These are phyloP conservation scores for Synanthedon vespiformis DNA, from an alignment of 2,888 invertebrate species.

Conservation along the genomic window DNA sequence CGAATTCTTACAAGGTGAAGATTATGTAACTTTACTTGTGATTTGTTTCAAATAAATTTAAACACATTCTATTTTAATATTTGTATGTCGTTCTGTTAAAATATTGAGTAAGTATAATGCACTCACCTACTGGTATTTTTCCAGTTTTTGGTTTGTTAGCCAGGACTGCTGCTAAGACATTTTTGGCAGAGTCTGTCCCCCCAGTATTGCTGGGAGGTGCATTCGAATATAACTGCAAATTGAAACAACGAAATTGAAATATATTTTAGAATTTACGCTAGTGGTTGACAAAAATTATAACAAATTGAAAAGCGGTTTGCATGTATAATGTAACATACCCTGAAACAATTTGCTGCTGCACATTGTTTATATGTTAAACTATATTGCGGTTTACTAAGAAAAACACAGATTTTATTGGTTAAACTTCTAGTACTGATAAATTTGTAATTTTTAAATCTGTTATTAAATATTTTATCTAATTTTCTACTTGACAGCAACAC, in stretches of 20 bases:
- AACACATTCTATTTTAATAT: not conserved
- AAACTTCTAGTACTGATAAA: conserved; percentile 36
- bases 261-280: not conserved
- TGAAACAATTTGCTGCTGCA: conserved; percentile 38
- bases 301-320: conserved; percentile 2
- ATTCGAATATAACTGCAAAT: conserved; percentile 45
- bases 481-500: conserved; percentile 47
- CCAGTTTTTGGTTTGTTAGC: conserved; percentile 62
- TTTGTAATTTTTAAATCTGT: conserved; percentile 45
- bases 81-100: not conserved
- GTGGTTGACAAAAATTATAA: conserved; percentile 6
- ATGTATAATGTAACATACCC: conserved; percentile 28
- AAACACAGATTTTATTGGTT: conserved; percentile 23
- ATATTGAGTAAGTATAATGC: not conserved
- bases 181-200: conserved; percentile 50
- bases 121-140: conserved; percentile 64
- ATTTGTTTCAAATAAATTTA: not conserved
- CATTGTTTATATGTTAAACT: conserved; percentile 43
- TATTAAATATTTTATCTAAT: conserved; percentile 46
- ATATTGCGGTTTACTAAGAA: conserved; percentile 40
- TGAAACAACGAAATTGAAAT: conserved; percentile 1
- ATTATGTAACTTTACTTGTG: not conserved
- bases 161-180: conserved; percentile 62
- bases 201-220: conserved; percentile 25
- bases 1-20: not conserved